Conservation (phyloP, 1,140 invertebrate species). For the Hirudo medicinalis region DNA sequence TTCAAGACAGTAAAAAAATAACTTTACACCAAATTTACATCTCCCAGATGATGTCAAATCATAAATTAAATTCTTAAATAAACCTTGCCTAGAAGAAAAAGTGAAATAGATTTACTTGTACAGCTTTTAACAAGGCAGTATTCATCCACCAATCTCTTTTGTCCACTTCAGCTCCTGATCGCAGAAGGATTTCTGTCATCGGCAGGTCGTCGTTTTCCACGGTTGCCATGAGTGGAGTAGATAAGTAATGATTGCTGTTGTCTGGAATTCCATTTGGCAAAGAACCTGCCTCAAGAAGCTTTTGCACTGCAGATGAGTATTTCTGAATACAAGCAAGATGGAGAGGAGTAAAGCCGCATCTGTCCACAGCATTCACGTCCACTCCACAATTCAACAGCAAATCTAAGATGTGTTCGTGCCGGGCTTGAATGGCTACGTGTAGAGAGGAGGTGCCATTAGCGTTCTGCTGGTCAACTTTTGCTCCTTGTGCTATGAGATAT, state of each 20-base stretch:
- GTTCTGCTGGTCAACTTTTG: slow-evolving; percentile 17
- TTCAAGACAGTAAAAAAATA: background rate
- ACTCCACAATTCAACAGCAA: slow-evolving; percentile 69
- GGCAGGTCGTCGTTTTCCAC: slow-evolving; percentile 19
- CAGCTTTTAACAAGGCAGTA: slow-evolving; percentile 24
- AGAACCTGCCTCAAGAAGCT: slow-evolving; percentile 10
- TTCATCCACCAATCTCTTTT: slow-evolving; percentile 23
- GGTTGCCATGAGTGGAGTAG: slow-evolving; percentile 21
- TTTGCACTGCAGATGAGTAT: background rate
- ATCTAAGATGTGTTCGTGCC: slow-evolving; percentile 59
- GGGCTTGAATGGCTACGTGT: slow-evolving; percentile 74
- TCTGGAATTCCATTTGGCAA: slow-evolving; percentile 18
- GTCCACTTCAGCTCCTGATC: slow-evolving; percentile 21
- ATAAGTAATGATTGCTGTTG: slow-evolving; percentile 18
- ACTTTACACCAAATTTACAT: background rate
- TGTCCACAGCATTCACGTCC: slow-evolving; percentile 67
- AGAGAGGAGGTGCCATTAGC: slow-evolving; percentile 53
- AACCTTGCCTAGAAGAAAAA: no score
- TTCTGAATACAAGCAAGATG: slow-evolving; percentile 36
- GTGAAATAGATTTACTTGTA: slow-evolving; percentile 3
- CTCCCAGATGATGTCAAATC: background rate
- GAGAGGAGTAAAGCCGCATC: slow-evolving; percentile 50
- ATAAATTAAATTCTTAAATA: background rate
- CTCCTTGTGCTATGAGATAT: slow-evolving; percentile 14
- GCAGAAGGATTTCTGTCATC: slow-evolving; percentile 20